Conservation (phyloP, 1,140 invertebrate genomes). For the Drosophila carrolli region DNA sequence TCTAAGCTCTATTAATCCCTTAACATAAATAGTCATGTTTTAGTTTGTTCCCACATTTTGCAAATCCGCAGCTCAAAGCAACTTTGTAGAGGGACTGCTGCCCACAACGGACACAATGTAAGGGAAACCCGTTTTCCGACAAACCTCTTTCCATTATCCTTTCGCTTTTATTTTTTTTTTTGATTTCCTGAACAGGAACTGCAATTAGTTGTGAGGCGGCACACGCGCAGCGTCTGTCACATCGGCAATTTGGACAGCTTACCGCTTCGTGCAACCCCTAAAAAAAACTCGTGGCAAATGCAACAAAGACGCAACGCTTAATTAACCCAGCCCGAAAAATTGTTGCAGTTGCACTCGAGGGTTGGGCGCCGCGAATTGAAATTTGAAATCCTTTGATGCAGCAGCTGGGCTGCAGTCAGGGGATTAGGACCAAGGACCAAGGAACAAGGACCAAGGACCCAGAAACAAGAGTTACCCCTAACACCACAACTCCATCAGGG, state of each 20-base stretch:
- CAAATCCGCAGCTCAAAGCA: conserved; percentile 15
- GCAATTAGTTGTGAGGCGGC: conserved; percentile 70
- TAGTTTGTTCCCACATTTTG: conserved; percentile 1
- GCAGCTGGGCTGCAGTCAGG: conserved; percentile 66
- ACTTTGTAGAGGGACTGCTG: conserved; percentile 15
- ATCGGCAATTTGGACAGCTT: conserved; percentile 72
- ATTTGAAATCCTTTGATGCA: conserved; percentile 61
- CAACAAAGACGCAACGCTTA: conserved; percentile 78
- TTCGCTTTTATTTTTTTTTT: conserved; percentile 8
- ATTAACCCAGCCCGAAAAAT: conserved; percentile 59
- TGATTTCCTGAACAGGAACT: conserved; percentile 46
- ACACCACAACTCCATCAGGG: conserved; percentile 31
- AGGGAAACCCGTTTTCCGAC: conserved; percentile 42
- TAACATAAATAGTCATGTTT: not conserved
- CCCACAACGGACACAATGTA: conserved; percentile 14
- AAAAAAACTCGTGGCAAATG: conserved; percentile 43
- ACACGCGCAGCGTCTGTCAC: conserved; percentile 70
- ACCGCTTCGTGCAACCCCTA: conserved; percentile 44
- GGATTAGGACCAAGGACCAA: conserved; percentile 50
- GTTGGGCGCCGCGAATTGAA: conserved; percentile 7
- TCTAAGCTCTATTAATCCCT: not conserved
- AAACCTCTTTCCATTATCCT: conserved; percentile 25
- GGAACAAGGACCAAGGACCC: conserved; percentile 11
- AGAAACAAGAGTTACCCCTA: conserved; percentile 44
- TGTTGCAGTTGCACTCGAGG: conserved; percentile 63